Conservation (phyloP, 2,797 vertebrate genomes). For the Chromobotia macracanthus region DNA sequence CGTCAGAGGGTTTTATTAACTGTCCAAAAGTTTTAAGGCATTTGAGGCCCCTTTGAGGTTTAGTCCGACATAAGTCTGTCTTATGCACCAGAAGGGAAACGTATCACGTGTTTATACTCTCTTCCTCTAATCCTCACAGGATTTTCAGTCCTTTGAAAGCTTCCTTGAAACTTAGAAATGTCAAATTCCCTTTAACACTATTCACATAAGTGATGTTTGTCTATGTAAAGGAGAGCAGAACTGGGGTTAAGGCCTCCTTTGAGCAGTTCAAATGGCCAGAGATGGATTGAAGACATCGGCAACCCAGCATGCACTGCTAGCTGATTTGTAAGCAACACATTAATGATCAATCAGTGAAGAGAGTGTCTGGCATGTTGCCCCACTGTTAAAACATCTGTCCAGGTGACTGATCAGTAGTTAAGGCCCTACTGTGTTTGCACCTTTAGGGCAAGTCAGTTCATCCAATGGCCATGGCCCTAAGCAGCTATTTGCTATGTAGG, state of each 20-base stretch:
- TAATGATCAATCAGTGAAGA: constrained; percentile 30
- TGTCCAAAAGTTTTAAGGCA: neutral
- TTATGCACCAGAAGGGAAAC: constrained; percentile 1
- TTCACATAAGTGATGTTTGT: constrained; percentile 13
- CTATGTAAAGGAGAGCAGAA: neutral
- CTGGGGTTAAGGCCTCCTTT: neutral
- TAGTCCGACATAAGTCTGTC: neutral
- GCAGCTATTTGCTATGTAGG: too few species aligned
- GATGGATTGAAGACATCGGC: constrained; percentile 50
- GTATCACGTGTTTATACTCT: constrained; percentile 10
- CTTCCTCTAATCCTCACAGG: constrained; percentile 30
- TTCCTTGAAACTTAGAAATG: neutral
- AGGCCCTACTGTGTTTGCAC: too few species aligned
- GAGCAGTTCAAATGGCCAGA: constrained; percentile 1
- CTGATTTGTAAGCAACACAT: constrained; percentile 22
- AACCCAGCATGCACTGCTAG: constrained; percentile 29
- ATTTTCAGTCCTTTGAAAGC: neutral
- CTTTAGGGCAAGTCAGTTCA: too few species aligned
- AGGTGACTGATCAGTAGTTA: too few species aligned
- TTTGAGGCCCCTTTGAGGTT: neutral
- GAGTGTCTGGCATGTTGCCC: neutral
- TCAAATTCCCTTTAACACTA: neutral
- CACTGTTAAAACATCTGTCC: too few species aligned
- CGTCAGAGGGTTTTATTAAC: neutral
- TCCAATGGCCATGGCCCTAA: too few species aligned